These are phyloP conservation scores for Phrynosoma platyrhinos DNA, from an alignment of 2,113 vertebrate genomes.

Conservation along the genomic window DNA sequence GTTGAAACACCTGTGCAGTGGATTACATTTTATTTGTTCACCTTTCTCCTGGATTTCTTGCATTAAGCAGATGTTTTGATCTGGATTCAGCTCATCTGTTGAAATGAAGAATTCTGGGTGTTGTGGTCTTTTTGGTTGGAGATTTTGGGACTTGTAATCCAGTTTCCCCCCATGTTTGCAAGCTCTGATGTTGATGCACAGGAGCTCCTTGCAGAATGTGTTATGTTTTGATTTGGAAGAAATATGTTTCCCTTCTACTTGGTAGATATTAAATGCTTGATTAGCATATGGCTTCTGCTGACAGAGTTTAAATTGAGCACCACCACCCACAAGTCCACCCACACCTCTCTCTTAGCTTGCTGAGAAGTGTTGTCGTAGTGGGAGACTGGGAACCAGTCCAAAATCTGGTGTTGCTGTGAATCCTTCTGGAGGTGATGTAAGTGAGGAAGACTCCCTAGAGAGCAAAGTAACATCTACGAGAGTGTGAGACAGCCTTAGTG, in stretches of 20 bases:
- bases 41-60: too few relatives aligned
- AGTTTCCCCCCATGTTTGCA: background rate
- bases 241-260: background rate
- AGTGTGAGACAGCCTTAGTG: background rate
- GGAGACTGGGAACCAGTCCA: background rate
- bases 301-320: background rate
- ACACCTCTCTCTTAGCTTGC: background rate
- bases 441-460: background rate
- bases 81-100: too few relatives aligned
- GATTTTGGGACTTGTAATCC: too few relatives aligned
- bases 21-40: too few relatives aligned
- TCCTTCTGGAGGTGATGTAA: background rate
- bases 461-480: background rate
- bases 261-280: background rate
- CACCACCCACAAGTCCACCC: background rate
- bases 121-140: too few relatives aligned
- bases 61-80: too few relatives aligned
- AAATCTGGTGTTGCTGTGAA: background rate
- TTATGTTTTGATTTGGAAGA: background rate
- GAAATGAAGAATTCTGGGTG: too few relatives aligned
- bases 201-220: background rate
- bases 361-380: background rate
- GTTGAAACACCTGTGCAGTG: too few relatives aligned
- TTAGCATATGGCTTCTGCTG: background rate
- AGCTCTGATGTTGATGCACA: background rate